Conservation (phyloP, 2,888 invertebrate genomes). For the Leptinotarsa tumamoca region DNA sequence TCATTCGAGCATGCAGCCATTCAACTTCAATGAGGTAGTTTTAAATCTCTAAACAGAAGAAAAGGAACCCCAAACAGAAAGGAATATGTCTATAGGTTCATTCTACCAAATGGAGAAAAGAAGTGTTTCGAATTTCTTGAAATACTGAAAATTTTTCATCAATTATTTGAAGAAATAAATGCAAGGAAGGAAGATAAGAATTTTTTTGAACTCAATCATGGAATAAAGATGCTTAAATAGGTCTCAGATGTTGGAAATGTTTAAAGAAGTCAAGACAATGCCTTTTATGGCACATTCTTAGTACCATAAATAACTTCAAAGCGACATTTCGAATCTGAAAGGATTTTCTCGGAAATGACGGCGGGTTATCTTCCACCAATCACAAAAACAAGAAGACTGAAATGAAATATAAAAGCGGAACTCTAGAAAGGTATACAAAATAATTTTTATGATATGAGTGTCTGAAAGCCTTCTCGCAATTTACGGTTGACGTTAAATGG, state of each 20-base stretch:
- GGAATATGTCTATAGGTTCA: too few relatives aligned
- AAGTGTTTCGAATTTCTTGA: too few relatives aligned
- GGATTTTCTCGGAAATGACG: slow-evolving; percentile 11
- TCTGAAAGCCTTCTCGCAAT: slow-evolving; percentile 15
- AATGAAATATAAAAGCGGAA: slow-evolving; percentile 14
- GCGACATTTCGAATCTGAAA: slow-evolving; percentile 14
- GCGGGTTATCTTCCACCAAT: slow-evolving; percentile 12
- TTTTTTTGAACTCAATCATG: not conserved
- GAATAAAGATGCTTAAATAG: not conserved
- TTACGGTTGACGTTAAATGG: not conserved
- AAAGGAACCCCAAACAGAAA: too few relatives aligned
- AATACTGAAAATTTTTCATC: too few relatives aligned
- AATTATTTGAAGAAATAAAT: too few relatives aligned
- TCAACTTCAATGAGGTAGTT: too few relatives aligned
- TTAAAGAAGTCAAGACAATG: slow-evolving; percentile 7
- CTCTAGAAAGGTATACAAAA: slow-evolving; percentile 4
- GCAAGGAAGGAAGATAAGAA: too few relatives aligned
- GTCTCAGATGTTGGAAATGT: slow-evolving; percentile 17
- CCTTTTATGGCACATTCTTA: slow-evolving; percentile 10
- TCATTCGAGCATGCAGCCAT: too few relatives aligned
- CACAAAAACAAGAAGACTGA: slow-evolving; percentile 15
- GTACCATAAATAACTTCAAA: slow-evolving; percentile 23
- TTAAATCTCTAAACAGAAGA: too few relatives aligned
- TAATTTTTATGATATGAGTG: slow-evolving; percentile 6
- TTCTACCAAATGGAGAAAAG: too few relatives aligned